These are phyloP conservation scores for Meliscaeva auricollis DNA, from an alignment of 2,888 invertebrate species.

Conservation along the genomic window DNA sequence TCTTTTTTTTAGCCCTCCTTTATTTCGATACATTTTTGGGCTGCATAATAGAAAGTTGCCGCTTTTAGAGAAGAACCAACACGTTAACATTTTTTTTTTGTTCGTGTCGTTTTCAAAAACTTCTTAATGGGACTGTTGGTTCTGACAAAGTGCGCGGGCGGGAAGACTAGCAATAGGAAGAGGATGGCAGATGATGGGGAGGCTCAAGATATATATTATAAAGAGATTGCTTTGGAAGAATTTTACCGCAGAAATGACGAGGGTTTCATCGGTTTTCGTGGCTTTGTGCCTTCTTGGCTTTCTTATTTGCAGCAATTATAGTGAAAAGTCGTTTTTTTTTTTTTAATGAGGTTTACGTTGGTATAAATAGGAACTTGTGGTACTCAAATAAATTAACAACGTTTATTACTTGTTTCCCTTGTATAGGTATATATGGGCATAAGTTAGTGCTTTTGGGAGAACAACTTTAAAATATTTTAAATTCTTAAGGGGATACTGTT, in stretches of 20 bases:
- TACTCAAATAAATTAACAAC: constrained; percentile 48
- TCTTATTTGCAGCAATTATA: constrained; percentile 70
- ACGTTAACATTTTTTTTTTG: constrained; percentile 56
- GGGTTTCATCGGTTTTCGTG: constrained; percentile 67
- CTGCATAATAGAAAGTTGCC: constrained; percentile 46
- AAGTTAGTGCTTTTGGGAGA: background rate
- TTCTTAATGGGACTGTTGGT: constrained; percentile 62
- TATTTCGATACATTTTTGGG: constrained; percentile 56
- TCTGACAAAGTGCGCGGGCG: background rate
- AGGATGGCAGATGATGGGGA: background rate
- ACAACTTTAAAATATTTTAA: background rate
- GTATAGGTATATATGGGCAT: background rate
- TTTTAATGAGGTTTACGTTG: constrained; percentile 49
- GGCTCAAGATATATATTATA: background rate
- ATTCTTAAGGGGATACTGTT: too few species aligned
- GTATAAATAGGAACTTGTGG: constrained; percentile 40
- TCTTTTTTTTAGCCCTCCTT: constrained; percentile 31
- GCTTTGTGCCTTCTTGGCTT: constrained; percentile 67
- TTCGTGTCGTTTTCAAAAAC: constrained; percentile 48
- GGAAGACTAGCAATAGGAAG: background rate
- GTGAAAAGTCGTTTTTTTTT: constrained; percentile 66
- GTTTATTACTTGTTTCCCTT: background rate
- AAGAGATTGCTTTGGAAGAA: constrained; percentile 57
- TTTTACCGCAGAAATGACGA: constrained; percentile 69
- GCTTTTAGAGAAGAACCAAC: constrained; percentile 20